Evolutionary conservation across 1,140 invertebrate genomes (phyloP).

Genomic region (Papilio dardanus): DNA sequence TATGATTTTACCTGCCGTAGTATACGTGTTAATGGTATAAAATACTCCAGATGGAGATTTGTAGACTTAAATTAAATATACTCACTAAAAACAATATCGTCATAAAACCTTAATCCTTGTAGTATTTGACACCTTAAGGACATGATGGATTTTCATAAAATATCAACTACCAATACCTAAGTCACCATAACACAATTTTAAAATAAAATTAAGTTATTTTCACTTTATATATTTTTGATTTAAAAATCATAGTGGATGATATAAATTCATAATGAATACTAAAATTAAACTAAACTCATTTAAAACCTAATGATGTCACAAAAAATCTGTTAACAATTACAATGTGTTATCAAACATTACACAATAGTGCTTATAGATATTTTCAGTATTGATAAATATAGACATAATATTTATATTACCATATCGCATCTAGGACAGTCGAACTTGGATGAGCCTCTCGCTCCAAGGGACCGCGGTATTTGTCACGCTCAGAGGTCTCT

Average conservation of each 20-base stretch:
- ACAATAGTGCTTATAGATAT: neutral
- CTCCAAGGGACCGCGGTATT: too few species aligned
- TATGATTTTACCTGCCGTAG: too few species aligned
- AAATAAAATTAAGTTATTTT: neutral
- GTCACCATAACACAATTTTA: neutral
- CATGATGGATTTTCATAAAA: neutral
- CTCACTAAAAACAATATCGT: constrained; percentile 5
- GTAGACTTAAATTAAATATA: too few species aligned
- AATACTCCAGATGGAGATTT: too few species aligned
- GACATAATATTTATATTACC: neutral
- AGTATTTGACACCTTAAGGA: neutral
- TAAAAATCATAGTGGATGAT: neutral
- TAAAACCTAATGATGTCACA: neutral
- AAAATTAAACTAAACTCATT: neutral
- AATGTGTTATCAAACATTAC: constrained; percentile 3
- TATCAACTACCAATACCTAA: neutral
- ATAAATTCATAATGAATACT: neutral
- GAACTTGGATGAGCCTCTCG: too few species aligned
- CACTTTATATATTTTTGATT: neutral
- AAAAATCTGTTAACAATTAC: constrained; percentile 13
- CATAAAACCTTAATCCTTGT: neutral
- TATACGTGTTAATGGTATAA: too few species aligned
- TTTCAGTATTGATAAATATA: neutral
- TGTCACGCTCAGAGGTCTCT: too few species aligned
- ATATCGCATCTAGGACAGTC: neutral